Evolutionary conservation across 2,797 vertebrate species (phyloP).

Genomic region (Macropodus opercularis): DNA sequence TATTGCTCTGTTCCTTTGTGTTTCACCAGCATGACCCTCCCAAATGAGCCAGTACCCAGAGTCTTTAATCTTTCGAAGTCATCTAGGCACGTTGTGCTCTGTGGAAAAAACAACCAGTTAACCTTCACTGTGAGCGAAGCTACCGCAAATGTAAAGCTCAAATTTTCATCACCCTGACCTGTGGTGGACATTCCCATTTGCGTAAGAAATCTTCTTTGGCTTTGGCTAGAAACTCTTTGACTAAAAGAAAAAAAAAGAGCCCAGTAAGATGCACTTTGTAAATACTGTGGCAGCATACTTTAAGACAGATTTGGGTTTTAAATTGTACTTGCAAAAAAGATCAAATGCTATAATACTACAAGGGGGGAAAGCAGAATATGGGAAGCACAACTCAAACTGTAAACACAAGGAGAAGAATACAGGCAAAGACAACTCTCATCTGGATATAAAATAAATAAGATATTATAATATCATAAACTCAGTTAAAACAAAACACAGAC

Average conservation of each 20-base stretch:
- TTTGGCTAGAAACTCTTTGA: slow-evolving; percentile 99
- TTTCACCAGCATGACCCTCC: slow-evolving; percentile 99
- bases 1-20: slow-evolving; percentile 97
- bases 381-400: slow-evolving; percentile 35
- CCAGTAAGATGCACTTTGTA: slow-evolving; percentile 20
- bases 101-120: slow-evolving; percentile 42
- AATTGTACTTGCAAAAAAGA: slow-evolving; percentile 43
- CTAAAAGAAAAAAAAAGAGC: slow-evolving; percentile 75
- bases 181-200: slow-evolving; percentile 99
- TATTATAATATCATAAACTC: slow-evolving; percentile 36
- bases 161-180: slow-evolving; percentile 79
- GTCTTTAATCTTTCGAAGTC: slow-evolving; percentile 99
- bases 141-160: neutral
- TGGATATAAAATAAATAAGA: slow-evolving; percentile 61
- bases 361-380: slow-evolving; percentile 24
- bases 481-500: slow-evolving; percentile 65
- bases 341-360: slow-evolving; percentile 34
- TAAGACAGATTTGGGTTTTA: slow-evolving; percentile 35
- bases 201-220: slow-evolving; percentile 99
- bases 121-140: neutral
- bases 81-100: slow-evolving; percentile 96
- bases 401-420: slow-evolving; percentile 41
- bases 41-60: slow-evolving; percentile 96
- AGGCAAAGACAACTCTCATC: slow-evolving; percentile 68
- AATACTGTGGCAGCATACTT: slow-evolving; percentile 1